Evolutionary conservation across 2,888 invertebrate genomes (phyloP), one percentile per base, ranked within the genome.

Genomic region (Callinectes sapidus): DNA sequence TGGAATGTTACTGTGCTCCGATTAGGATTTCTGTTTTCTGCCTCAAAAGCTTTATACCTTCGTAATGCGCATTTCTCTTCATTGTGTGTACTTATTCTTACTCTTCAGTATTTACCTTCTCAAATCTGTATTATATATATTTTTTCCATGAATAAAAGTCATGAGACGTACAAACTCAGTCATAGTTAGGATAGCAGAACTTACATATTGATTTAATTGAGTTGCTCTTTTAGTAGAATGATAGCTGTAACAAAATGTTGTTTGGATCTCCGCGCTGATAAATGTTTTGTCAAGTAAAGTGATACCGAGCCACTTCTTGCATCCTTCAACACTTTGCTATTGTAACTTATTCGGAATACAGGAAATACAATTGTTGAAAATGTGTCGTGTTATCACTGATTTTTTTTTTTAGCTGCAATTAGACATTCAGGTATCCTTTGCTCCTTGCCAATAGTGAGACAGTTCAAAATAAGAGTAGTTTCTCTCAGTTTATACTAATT

Each of bases 1-100:
- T 77, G 28, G 71, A 77, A 77, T 77, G 71, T 77, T 28, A 77
- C 71, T 77, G 61, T 77, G 71, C 71, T 77, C 28, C 71, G 71
- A 77, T 77, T 28, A 28, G 71, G 71, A 28, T 77, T 77, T 77
- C 71, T 32, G 13, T 13, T 77, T n/a, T 77, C 71, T 14, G 71
- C 71, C 71, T 77, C 71, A 28, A 77, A 77, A 61, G 61, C 61
- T 61, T 61, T 61, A 61, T 61, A 61, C 61, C 61, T 61, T 61
- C 5, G 61, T 61, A 61, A 61, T 61, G 3, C 61, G 5, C 1
- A 23, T 61, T 61, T 61, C 61, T 23, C 61, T 61, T 61, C 5
- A 61, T 61, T 18, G 18, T 23, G 61, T 61, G 61, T 61, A 61
- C 2, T 18, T 23, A 23, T 61, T 61, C 61, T 23, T 23, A 61